Evolutionary conservation across 2,797 vertebrate species (phyloP).

Genomic region (Eulemur albifrons): DNA sequence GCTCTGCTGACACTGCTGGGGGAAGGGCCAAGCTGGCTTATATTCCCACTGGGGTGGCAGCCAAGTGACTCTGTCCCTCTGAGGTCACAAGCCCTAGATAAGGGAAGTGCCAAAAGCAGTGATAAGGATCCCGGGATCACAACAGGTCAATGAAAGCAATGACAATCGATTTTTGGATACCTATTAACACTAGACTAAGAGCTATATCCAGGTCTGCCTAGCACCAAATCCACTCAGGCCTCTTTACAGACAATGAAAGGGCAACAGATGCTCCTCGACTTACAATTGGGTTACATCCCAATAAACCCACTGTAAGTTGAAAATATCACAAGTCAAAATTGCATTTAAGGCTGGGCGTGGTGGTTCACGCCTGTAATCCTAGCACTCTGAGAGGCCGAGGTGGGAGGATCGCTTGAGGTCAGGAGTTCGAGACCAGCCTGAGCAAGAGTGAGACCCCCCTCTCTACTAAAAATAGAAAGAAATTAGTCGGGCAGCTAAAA

Average conservation of each 20-base stretch:
- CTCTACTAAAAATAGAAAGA: too few relatives aligned
- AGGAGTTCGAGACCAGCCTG: too few relatives aligned
- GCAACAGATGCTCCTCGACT: background rate
- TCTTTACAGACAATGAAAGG: background rate
- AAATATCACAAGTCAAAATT: background rate
- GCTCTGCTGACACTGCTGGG: fast-evolving
- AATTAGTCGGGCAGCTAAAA: too few relatives aligned
- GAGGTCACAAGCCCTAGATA: background rate
- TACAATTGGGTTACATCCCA: background rate
- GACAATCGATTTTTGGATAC: background rate
- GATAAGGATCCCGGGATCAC: background rate
- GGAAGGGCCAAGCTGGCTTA: background rate
- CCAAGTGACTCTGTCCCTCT: background rate
- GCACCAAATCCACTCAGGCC: background rate
- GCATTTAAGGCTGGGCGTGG: too few relatives aligned
- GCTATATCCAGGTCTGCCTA: background rate
- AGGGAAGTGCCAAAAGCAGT: background rate
- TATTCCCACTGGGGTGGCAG: fast-evolving
- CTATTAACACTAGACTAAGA: background rate
- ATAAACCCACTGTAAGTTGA: background rate
- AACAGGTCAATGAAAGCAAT: background rate
- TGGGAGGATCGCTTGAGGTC: too few relatives aligned
- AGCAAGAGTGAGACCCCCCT: too few relatives aligned
- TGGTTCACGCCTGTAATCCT: too few relatives aligned
- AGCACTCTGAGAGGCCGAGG: too few relatives aligned